Percentiles rank a stretch among this genome's conserved stretches.
Conservation (phyloP, 2,797 vertebrate genomes). For the Odontamblyopus rebecca region DNA sequence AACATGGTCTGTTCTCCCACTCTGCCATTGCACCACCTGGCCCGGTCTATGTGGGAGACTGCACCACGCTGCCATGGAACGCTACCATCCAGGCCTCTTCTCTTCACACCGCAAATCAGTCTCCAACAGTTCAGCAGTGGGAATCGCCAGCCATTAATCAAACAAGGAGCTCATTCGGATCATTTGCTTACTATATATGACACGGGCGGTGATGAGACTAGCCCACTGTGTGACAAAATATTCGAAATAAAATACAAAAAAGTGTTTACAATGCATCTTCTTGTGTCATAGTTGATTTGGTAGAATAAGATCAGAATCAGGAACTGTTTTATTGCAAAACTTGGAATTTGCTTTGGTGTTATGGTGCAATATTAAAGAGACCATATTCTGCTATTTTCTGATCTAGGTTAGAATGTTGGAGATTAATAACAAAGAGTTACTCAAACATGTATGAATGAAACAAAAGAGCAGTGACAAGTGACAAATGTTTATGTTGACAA, state of each 20-base stretch:
- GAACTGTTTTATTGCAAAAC: too few species aligned
- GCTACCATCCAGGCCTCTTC: conserved; percentile 69
- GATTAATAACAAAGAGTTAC: too few species aligned
- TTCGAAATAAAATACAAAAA: not conserved
- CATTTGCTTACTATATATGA: not conserved
- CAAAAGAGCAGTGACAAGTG: too few species aligned
- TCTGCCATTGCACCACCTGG: conserved; percentile 78
- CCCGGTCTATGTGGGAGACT: conserved; percentile 70
- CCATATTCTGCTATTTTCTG: too few species aligned
- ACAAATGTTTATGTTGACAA: too few species aligned
- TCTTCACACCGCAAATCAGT: conserved; percentile 61
- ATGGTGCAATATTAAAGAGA: too few species aligned
- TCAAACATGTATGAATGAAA: too few species aligned
- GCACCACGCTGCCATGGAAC: conserved; percentile 61
- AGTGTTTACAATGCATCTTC: not conserved
- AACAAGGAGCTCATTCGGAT: not conserved
- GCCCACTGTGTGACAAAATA: not conserved
- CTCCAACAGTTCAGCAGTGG: conserved; percentile 5
- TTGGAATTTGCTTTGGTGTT: too few species aligned
- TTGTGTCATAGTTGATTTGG: not conserved
- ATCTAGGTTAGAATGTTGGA: too few species aligned
- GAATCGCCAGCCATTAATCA: conserved; percentile 4
- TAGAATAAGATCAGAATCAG: too few species aligned
- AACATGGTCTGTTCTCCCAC: conserved; percentile 80
- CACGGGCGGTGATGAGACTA: not conserved